Base-by-base conservation (phyloP, 2,113 vertebrate species). In the Myrmecophaga tridactyla region DNA sequence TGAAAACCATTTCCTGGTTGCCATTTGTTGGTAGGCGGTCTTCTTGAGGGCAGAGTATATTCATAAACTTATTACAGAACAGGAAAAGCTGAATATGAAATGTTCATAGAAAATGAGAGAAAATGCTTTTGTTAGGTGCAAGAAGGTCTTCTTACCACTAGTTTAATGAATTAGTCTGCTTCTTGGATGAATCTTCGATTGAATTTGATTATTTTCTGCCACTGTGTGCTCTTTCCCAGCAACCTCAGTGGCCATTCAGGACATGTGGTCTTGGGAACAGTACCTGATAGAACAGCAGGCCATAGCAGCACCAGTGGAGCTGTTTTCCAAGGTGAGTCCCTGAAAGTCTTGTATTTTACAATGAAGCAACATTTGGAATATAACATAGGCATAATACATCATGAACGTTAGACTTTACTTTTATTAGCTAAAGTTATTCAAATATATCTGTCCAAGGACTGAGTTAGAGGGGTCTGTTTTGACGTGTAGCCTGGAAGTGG, bases 311-410 rank as follows among this genome's bases (percentile, higher is more conserved):
- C 94, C 94, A 0, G 41, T 85, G 7, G 92, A 95, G 36, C 94
- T 97, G 20, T 96, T 95, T 95, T 92, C 95, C 43, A 96, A 95
- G 96, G 96, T 96, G 41, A 96, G 63, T 48, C 62, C n/a, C 17
- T 70, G 46, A 39, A 43, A 2, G 6, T 87, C 53, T 70, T 92
- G 15, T 3, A 15, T 41, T 93, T 72, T 86, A 56, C 34, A 73
- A 90, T 56, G 41, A 80, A 72, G 60, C 6, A 46, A 65, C 56
- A 62, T 27, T 53, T 92, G 20, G 29, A 41, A 21, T 70, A 1
- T 18, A 34, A 60, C 29, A 20, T 60, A 41, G 31, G 46, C n/a
- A 3, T 31, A 43, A 3, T 73, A 25, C 41, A 39, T 17, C 15
- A 1, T 18, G 29, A 31, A 9, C n/a, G 1, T 69, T 58, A 56